phyloP scores from a whole-genome alignment of 2,888 invertebrate genomes.

The Chelonus formosanus region DNA sequence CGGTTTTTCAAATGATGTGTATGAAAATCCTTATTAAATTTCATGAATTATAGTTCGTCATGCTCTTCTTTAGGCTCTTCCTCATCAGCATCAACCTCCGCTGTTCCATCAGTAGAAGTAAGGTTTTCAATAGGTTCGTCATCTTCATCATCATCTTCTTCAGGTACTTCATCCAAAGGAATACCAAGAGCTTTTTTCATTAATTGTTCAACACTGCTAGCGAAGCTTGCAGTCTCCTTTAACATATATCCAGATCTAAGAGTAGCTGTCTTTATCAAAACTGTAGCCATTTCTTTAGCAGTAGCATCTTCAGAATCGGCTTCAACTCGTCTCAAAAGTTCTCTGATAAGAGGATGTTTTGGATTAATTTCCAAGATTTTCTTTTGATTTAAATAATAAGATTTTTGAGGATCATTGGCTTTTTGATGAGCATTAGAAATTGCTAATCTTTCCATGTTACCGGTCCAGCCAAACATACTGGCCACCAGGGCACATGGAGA shows the following conservation, averaged over 20 bases:
- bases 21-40: constrained; percentile 4
- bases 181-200: constrained; percentile 84
- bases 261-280: constrained; percentile 93
- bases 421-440: constrained; percentile 97
- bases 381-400: constrained; percentile 91
- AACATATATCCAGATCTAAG: constrained; percentile 94
- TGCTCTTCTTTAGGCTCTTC: constrained; percentile 67
- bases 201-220: constrained; percentile 89
- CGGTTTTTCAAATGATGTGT: constrained; percentile 6
- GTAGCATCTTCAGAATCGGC: constrained; percentile 79
- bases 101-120: constrained; percentile 61
- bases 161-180: constrained; percentile 75
- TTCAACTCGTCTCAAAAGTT: constrained; percentile 84
- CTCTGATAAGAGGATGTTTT: constrained; percentile 93
- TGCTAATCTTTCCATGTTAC: constrained; percentile 98
- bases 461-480: constrained; percentile 97
- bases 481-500: constrained; percentile 98
- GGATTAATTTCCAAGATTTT: constrained; percentile 98
- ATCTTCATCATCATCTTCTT: constrained; percentile 53
- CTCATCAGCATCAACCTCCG: constrained; percentile 65
- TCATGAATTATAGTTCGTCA: constrained; percentile 70
- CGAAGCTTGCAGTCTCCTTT: constrained; percentile 86
- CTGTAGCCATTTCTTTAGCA: constrained; percentile 84
- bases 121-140: constrained; percentile 40
- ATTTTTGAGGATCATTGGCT: constrained; percentile 88